Percentiles rank a stretch among this genome's conserved stretches.
Evolutionary conservation across 2,888 invertebrate genomes (phyloP).

Genomic region (Athetis lepigone): DNA sequence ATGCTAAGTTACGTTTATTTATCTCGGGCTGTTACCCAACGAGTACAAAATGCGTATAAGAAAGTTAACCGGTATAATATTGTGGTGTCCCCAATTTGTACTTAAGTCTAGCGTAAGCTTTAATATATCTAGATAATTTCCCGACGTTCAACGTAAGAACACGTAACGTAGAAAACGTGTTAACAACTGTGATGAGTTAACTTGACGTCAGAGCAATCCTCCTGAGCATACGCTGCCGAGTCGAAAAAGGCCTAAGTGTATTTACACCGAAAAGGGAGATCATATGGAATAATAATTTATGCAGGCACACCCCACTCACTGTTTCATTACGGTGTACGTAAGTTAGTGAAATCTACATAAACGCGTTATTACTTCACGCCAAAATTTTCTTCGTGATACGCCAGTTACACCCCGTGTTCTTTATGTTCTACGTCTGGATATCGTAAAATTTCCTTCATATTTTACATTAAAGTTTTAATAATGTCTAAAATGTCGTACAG

Average conservation of each 20-base stretch:
- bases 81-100: constrained; percentile 2
- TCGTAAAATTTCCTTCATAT: constrained; percentile 66
- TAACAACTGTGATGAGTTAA: constrained; percentile 72
- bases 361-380: constrained; percentile 77
- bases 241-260: constrained; percentile 71
- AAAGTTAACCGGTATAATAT: not conserved
- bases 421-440: constrained; percentile 61
- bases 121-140: constrained; percentile 44
- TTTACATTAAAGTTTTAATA: constrained; percentile 46
- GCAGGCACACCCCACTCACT: constrained; percentile 76
- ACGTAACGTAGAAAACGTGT: constrained; percentile 60
- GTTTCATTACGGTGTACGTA: constrained; percentile 80
- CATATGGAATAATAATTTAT: constrained; percentile 81
- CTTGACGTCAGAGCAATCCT: constrained; percentile 73
- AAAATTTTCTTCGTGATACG: constrained; percentile 72
- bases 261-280: constrained; percentile 68
- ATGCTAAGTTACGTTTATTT: no score
- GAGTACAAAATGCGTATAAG: not conserved
- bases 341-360: constrained; percentile 85
- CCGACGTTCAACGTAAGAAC: constrained; percentile 1
- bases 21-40: not conserved
- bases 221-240: constrained; percentile 58
- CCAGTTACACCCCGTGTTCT: constrained; percentile 55
- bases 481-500: constrained; percentile 21
- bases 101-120: constrained; percentile 3